A percentile compares a stretch with the other conserved stretches of the same genome.
These are phyloP conservation scores for Myotis myotis DNA, from an alignment of 2,797 vertebrate species.

Conservation along the genomic window DNA sequence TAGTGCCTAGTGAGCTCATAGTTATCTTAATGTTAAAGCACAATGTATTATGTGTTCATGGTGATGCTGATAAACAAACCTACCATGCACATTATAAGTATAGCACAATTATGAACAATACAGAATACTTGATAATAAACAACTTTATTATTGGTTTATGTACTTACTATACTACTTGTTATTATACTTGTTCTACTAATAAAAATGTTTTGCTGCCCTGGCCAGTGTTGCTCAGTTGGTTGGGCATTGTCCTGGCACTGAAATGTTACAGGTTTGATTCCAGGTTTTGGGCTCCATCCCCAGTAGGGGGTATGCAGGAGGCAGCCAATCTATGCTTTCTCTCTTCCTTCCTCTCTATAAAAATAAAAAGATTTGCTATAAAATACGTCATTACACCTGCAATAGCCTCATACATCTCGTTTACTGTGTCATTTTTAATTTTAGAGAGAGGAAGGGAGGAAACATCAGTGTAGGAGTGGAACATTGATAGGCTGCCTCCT, in stretches of 20 bases:
- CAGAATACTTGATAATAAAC: not conserved
- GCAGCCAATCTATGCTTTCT: not conserved
- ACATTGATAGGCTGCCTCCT: not conserved
- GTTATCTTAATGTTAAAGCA: not conserved
- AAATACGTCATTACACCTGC: not conserved
- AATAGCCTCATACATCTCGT: not conserved
- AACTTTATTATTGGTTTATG: not conserved
- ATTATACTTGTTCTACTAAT: not conserved
- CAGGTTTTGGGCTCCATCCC: not conserved
- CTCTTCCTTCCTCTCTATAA: not conserved
- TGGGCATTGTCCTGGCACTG: not conserved
- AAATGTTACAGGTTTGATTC: not conserved
- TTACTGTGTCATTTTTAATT: not conserved
- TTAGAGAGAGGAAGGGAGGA: not conserved
- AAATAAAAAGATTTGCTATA: not conserved
- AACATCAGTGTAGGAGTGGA: not conserved
- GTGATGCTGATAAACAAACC: not conserved
- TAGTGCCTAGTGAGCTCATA: not conserved
- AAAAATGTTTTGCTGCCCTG: not conserved
- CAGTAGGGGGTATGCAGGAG: not conserved
- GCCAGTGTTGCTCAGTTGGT: not conserved
- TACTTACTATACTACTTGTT: not conserved
- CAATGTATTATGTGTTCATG: too few relatives aligned
- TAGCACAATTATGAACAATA: not conserved
- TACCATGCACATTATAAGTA: not conserved